Evolutionary conservation across 1,140 invertebrate species (phyloP).

Genomic region (Bemisia tabaci): DNA sequence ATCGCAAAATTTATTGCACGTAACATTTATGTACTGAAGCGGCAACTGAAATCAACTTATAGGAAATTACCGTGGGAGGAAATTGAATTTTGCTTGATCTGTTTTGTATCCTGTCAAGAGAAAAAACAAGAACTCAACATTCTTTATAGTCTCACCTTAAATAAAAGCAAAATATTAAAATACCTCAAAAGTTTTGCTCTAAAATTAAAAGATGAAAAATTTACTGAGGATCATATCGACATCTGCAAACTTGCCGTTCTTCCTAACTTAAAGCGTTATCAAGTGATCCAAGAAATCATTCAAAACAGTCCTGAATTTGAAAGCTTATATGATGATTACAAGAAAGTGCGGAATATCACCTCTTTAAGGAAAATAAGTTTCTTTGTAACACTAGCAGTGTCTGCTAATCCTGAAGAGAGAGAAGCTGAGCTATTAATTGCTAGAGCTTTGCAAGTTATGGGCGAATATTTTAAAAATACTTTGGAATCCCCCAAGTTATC

Average conservation of each 20-base stretch:
- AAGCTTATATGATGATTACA: conserved; percentile 17
- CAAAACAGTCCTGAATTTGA: conserved; percentile 14
- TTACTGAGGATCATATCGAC: not conserved
- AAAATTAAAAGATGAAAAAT: conserved; percentile 8
- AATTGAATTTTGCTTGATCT: conserved; percentile 19
- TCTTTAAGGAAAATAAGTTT: conserved; percentile 16
- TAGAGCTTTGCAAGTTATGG: conserved; percentile 10
- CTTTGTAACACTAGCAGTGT: conserved; percentile 3
- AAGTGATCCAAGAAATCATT: conserved; percentile 14
- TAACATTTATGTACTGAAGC: too few relatives aligned
- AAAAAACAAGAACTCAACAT: conserved; percentile 16
- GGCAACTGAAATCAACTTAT: too few relatives aligned
- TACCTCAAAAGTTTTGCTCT: conserved; percentile 13
- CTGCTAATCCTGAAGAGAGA: conserved; percentile 1
- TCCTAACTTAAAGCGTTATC: conserved; percentile 12
- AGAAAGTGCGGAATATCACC: conserved; percentile 17
- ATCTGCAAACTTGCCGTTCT: not conserved
- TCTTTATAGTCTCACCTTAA: conserved; percentile 13
- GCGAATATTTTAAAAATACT: conserved; percentile 9
- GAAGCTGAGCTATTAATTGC: conserved; percentile 8
- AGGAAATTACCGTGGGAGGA: too few relatives aligned
- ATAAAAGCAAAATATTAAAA: conserved; percentile 11
- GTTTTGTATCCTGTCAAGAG: conserved; percentile 14
- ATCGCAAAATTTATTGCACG: not conserved
- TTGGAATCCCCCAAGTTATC: conserved; percentile 10